phyloP scores from a whole-genome alignment of 1,140 invertebrate species.

The Atopsyche davidsoni region DNA sequence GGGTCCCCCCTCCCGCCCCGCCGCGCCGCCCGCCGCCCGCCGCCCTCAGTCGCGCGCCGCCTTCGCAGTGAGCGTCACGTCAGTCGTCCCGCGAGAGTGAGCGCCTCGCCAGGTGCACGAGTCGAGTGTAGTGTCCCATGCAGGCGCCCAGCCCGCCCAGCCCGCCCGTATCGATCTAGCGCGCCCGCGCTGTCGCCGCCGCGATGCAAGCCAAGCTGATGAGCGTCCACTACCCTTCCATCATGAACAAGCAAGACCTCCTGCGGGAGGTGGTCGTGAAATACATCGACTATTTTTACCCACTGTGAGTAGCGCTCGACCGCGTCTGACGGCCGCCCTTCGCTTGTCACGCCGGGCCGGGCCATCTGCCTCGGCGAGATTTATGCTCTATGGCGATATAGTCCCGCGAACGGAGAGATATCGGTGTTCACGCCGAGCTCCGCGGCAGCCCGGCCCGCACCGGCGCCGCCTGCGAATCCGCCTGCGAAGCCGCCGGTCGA shows the following conservation, averaged over 20 bases:
- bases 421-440: too few species aligned
- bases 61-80: constrained; percentile 22
- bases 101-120: constrained; percentile 34
- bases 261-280: constrained; percentile 58
- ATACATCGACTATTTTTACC: constrained; percentile 60
- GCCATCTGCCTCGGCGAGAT: too few species aligned
- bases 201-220: constrained; percentile 49
- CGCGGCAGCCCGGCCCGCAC: too few species aligned
- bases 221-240: constrained; percentile 53
- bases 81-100: constrained; percentile 32
- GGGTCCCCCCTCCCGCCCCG: constrained; percentile 32
- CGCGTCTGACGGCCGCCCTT: background rate
- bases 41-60: constrained; percentile 13
- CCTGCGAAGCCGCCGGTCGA: too few species aligned
- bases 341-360: too few species aligned
- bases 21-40: constrained; percentile 4
- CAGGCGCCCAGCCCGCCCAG: background rate
- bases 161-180: constrained; percentile 33
- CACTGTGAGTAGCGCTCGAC: constrained; percentile 49
- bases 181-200: constrained; percentile 9
- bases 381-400: too few species aligned
- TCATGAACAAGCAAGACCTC: constrained; percentile 58
- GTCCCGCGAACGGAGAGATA: too few species aligned
- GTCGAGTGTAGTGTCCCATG: constrained; percentile 8
- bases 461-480: too few species aligned